Evolutionary conservation across 2,888 invertebrate species (phyloP), one percentile per base, ranked within the genome.

Genomic region (Chesias legatella): DNA sequence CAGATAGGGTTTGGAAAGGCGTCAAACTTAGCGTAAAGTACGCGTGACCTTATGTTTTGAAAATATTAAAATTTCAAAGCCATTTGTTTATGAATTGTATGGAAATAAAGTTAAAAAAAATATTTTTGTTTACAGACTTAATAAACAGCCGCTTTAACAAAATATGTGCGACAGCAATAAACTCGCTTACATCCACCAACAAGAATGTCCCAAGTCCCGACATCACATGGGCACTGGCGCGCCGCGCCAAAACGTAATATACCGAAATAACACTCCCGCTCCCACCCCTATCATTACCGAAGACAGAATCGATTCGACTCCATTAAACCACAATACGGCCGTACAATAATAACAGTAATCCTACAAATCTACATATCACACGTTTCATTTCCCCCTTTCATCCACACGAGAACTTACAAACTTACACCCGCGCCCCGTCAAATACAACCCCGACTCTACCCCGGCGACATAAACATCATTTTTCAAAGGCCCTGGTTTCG

Each of bases 311-410:
- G 65, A 67, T 67, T 63, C 60, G 43, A 46, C 57, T 56, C 64
- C 65, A 71, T 73, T 69, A 67, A 58, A 43, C 52, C 57, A 66
- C 62, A 67, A 63, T 60, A 61, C 56, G 60, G 63, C 58, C 57
- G 57, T 60, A 63, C 63, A 70, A 68, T 69, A 71, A 73, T 71
- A 73, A 71, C 65, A 65, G 67, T 66, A 64, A 66, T 63, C 65
- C 61, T 60, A 64, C 58, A 62, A 67, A 79, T 79, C 73, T 77
- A 71, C 78, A 78, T 79, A 79, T 78, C 71, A 74, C 67, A 75
- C 75, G 70, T 67, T 67, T 67, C 77, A 79, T 78, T 79, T 76
- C 73, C 56, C 58, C 58, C 46, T 60, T 59, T 55, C 57, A 62
- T 59, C 56, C 58, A 42, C 53, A 53, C 51, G 60, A 60, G 62